phyloP scores from a whole-genome alignment of 2,888 invertebrate genomes.

The Tholera decimalis region DNA sequence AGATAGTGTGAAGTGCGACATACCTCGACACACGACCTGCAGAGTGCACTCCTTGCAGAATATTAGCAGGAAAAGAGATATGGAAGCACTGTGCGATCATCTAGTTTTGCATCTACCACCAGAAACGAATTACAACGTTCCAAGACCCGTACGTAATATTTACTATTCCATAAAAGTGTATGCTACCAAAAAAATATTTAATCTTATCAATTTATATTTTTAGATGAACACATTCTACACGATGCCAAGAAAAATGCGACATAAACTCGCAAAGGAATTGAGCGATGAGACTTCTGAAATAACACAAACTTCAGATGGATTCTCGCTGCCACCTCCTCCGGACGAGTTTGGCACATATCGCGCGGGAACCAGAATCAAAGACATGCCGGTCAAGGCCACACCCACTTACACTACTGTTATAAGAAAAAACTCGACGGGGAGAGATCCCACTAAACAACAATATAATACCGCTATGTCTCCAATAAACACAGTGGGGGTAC shows the following conservation, averaged over 20 bases:
- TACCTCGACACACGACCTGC: slow-evolving; percentile 77
- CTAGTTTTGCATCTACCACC: slow-evolving; percentile 85
- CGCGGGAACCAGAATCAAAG: slow-evolving; percentile 82
- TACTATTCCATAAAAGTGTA: neutral
- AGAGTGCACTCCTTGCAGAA: slow-evolving; percentile 87
- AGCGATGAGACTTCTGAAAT: slow-evolving; percentile 86
- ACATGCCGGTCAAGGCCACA: slow-evolving; percentile 80
- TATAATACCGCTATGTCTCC: slow-evolving; percentile 80
- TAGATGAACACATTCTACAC: slow-evolving; percentile 89
- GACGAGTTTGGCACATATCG: slow-evolving; percentile 87
- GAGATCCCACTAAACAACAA: slow-evolving; percentile 75
- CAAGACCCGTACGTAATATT: slow-evolving; percentile 78
- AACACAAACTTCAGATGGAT: slow-evolving; percentile 86
- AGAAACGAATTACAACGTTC: slow-evolving; percentile 82
- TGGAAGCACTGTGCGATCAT: slow-evolving; percentile 85
- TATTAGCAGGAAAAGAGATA: slow-evolving; percentile 82
- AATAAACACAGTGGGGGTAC: slow-evolving; percentile 86
- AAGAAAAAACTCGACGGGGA: slow-evolving; percentile 77
- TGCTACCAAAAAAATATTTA: neutral
- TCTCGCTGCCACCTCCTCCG: slow-evolving; percentile 87
- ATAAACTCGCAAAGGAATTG: slow-evolving; percentile 81
- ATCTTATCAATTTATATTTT: slow-evolving; percentile 56
- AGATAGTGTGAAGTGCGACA: slow-evolving; percentile 74
- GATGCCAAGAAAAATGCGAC: slow-evolving; percentile 86
- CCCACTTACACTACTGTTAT: slow-evolving; percentile 83